These are phyloP conservation scores for Lordiphosa mommai DNA, from an alignment of 1,140 invertebrate species.

Conservation along the genomic window DNA sequence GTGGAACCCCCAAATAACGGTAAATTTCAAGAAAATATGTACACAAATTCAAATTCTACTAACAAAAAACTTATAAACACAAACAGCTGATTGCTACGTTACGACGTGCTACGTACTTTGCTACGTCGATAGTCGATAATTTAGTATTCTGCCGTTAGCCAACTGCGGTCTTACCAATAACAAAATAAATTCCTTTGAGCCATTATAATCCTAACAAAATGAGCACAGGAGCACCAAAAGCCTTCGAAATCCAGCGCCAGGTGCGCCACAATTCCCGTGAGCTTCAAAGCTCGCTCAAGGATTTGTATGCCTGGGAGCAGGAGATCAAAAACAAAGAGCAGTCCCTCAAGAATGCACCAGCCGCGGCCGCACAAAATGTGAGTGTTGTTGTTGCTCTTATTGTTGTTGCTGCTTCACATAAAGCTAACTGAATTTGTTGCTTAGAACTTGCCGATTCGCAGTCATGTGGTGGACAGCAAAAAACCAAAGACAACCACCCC, in stretches of 20 bases:
- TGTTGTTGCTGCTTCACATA: neutral
- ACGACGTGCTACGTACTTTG: no score
- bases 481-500: neutral
- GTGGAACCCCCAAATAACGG: neutral
- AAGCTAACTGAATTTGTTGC: neutral
- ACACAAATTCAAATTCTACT: no score
- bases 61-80: no score
- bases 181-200: no score
- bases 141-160: no score
- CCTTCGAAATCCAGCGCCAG: constrained; percentile 84
- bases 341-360: constrained; percentile 59
- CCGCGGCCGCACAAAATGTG: constrained; percentile 30
- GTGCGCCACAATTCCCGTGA: constrained; percentile 87
- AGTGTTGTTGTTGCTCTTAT: constrained; percentile 19
- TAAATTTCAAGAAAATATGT: no score
- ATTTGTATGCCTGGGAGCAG: constrained; percentile 90
- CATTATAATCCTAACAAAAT: constrained; percentile 20
- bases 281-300: constrained; percentile 86
- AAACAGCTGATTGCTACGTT: no score
- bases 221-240: constrained; percentile 74
- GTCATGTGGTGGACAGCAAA: constrained; percentile 35
- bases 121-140: no score
- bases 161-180: neutral
- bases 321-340: constrained; percentile 91
- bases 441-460: constrained; percentile 49